Evolutionary conservation across 1,140 invertebrate species (phyloP).

Genomic region (Sitobion miscanthi): DNA sequence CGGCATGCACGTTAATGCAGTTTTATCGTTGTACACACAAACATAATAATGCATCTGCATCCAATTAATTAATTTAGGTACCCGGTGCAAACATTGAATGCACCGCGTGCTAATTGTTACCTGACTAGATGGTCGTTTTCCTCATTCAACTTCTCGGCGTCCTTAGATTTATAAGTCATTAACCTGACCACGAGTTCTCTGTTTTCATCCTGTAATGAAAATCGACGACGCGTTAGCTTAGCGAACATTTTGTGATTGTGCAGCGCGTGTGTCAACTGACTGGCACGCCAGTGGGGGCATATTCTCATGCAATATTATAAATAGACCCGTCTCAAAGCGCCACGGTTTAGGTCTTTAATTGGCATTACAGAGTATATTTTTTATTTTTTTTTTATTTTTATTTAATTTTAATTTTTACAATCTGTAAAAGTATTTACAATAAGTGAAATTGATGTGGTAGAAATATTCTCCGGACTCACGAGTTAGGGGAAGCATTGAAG

Average conservation of each 20-base stretch:
- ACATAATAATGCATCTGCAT: not conserved
- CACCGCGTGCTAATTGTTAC: slow-evolving; percentile 66
- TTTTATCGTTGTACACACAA: not conserved
- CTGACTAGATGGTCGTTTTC: slow-evolving; percentile 91
- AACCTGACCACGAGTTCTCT: slow-evolving; percentile 82
- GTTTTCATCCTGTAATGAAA: slow-evolving; percentile 83
- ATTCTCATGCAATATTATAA: slow-evolving; percentile 38
- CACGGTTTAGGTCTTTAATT: slow-evolving; percentile 46
- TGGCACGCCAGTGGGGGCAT: slow-evolving; percentile 33
- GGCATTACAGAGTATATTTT: slow-evolving; percentile 31
- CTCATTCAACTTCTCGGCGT: slow-evolving; percentile 92
- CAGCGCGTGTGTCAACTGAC: slow-evolving; percentile 34
- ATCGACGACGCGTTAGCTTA: slow-evolving; percentile 43
- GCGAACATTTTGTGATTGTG: slow-evolving; percentile 36
- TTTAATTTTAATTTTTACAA: slow-evolving; percentile 20
- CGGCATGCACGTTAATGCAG: not conserved
- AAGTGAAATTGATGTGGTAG: not conserved
- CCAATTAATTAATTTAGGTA: not conserved
- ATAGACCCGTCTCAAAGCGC: slow-evolving; percentile 32
- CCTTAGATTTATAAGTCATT: slow-evolving; percentile 89
- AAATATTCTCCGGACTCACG: not conserved
- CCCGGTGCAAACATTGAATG: not conserved
- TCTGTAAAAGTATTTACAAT: not conserved
- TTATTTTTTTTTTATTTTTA: slow-evolving; percentile 10
- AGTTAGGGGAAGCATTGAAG: not conserved